These are phyloP conservation scores for Heliconius ethilla DNA, from an alignment of 2,888 invertebrate species.

Conservation along the genomic window DNA sequence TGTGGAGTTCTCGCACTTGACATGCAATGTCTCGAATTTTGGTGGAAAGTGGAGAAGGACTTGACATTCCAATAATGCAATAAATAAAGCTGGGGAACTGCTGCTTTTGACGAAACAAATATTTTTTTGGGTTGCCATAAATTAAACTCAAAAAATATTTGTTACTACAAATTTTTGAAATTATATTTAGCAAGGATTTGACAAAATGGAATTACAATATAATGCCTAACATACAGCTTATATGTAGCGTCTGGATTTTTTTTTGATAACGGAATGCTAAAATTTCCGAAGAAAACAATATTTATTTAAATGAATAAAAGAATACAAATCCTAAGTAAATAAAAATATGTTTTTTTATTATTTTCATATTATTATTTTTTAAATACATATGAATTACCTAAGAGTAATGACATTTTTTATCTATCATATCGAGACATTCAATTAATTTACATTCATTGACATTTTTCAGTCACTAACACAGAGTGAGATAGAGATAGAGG, in stretches of 20 bases:
- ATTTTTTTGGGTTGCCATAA: not conserved
- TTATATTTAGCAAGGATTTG: not conserved
- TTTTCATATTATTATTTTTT: not conserved
- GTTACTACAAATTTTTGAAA: not conserved
- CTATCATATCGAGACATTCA: no score
- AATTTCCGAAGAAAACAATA: not conserved
- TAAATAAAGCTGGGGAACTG: no score
- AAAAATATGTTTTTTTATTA: not conserved
- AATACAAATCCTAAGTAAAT: not conserved
- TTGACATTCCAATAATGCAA: not conserved
- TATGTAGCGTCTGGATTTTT: no score
- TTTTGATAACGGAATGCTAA: not conserved
- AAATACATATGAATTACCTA: not conserved
- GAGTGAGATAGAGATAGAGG: no score
- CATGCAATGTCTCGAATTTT: not conserved
- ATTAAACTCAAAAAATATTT: not conserved
- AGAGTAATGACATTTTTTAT: no score
- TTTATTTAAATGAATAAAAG: not conserved
- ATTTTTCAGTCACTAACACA: no score
- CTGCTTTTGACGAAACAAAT: no score
- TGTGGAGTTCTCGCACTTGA: not conserved
- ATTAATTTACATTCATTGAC: no score
- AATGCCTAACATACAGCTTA: not conserved
- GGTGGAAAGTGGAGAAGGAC: not conserved
- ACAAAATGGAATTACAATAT: not conserved